Evolutionary conservation across 2,888 invertebrate species (phyloP).

Genomic region (Cybosia mesomella): DNA sequence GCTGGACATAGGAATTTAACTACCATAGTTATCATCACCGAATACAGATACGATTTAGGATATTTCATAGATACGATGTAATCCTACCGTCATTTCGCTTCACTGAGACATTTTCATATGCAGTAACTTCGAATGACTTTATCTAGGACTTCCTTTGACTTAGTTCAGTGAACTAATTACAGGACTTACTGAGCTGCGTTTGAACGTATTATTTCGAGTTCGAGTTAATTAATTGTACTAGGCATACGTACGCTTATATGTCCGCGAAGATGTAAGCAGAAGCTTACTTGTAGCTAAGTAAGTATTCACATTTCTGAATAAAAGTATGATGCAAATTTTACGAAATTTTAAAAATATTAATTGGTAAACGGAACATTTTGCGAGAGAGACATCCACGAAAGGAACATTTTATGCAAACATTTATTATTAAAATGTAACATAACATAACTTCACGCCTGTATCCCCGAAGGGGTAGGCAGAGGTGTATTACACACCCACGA

Average conservation of each 20-base stretch:
- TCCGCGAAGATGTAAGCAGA: neutral
- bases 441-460: no score
- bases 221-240: slow-evolving; percentile 37
- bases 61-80: slow-evolving; percentile 34
- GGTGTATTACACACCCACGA: no score
- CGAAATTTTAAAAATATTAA: no score
- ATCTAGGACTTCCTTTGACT: slow-evolving; percentile 46
- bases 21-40: neutral
- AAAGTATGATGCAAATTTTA: no score
- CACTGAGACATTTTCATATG: slow-evolving; percentile 7
- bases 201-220: slow-evolving; percentile 25
- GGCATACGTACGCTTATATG: neutral
- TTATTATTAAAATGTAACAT: no score
- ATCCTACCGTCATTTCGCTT: slow-evolving; percentile 16
- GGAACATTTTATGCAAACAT: no score
- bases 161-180: slow-evolving; percentile 51
- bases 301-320: no score
- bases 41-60: slow-evolving; percentile 8
- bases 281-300: no score
- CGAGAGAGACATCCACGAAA: no score
- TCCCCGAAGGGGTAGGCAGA: no score
- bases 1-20: no score
- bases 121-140: slow-evolving; percentile 37
- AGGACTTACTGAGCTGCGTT: slow-evolving; percentile 23
- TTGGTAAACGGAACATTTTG: no score